Conservation (phyloP, 2,797 vertebrate genomes). For the Yasuhikotakia modesta region DNA sequence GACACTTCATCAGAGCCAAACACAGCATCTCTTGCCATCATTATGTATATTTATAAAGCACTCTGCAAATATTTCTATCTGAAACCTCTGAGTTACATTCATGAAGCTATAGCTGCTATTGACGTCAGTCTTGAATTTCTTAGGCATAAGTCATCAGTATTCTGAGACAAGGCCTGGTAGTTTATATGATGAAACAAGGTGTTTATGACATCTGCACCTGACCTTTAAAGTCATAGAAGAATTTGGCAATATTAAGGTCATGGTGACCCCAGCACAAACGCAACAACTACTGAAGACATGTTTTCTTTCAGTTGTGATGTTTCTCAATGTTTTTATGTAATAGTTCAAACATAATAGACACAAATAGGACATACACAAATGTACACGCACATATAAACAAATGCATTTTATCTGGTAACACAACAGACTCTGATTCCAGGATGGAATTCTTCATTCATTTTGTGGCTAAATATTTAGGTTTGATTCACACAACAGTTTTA, state of each 20-base stretch:
- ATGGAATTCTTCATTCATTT: slow-evolving; percentile 58
- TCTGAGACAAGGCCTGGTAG: not conserved
- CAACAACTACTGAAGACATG: slow-evolving; percentile 6
- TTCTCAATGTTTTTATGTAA: slow-evolving; percentile 12
- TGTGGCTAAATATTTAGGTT: not conserved
- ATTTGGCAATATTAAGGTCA: slow-evolving; percentile 8
- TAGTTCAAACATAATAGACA: not conserved
- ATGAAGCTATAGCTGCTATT: not conserved
- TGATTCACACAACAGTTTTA: not conserved
- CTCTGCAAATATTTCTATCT: not conserved
- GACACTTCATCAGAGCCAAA: not conserved
- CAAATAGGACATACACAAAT: not conserved
- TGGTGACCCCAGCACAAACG: not conserved
- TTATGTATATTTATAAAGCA: not conserved
- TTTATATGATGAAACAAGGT: not conserved
- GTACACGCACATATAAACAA: not conserved
- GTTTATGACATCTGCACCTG: not conserved
- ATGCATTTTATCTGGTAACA: not conserved
- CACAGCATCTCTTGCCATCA: not conserved
- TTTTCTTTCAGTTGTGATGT: slow-evolving; percentile 2
- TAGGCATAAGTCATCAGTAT: slow-evolving; percentile 3
- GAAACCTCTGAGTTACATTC: not conserved
- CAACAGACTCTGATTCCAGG: not conserved
- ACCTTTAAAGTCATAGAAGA: slow-evolving; percentile 6
- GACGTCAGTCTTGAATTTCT: not conserved